These are phyloP conservation scores for Alethe castanea DNA, from an alignment of 2,113 vertebrate species.

Conservation along the genomic window DNA sequence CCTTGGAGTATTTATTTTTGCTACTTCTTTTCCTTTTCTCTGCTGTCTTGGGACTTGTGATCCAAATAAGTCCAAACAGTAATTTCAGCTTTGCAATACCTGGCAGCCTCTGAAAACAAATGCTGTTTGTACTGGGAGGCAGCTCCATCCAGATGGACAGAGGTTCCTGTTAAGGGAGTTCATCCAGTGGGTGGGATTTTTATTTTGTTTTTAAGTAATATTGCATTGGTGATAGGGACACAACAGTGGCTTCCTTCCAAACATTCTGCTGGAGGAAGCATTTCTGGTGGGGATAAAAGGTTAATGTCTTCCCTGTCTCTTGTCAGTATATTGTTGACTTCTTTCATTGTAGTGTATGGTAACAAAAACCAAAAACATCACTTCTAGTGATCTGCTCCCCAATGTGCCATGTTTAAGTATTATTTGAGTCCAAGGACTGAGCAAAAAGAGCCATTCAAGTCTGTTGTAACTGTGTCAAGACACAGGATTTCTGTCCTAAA, in stretches of 20 bases:
- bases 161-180: background rate
- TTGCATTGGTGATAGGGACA: background rate
- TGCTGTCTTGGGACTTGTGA: background rate
- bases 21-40: background rate
- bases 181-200: background rate
- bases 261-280: background rate
- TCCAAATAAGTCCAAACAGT: background rate
- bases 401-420: background rate
- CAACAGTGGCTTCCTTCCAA: conserved; percentile 2
- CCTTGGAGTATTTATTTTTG: background rate
- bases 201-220: background rate
- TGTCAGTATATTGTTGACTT: background rate
- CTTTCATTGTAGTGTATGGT: background rate
- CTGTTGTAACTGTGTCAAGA: background rate
- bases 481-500: background rate
- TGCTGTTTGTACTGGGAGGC: background rate
- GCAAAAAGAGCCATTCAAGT: background rate
- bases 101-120: background rate
- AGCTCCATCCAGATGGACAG: background rate
- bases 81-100: background rate
- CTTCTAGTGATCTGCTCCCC: background rate
- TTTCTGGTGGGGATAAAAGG: background rate
- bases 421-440: background rate
- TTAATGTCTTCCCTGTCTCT: background rate
- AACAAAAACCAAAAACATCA: background rate